A percentile compares a stretch with the other conserved stretches of the same genome.
phyloP scores from a whole-genome alignment of 2,888 invertebrate genomes.

The Lampropteryx suffumata region DNA sequence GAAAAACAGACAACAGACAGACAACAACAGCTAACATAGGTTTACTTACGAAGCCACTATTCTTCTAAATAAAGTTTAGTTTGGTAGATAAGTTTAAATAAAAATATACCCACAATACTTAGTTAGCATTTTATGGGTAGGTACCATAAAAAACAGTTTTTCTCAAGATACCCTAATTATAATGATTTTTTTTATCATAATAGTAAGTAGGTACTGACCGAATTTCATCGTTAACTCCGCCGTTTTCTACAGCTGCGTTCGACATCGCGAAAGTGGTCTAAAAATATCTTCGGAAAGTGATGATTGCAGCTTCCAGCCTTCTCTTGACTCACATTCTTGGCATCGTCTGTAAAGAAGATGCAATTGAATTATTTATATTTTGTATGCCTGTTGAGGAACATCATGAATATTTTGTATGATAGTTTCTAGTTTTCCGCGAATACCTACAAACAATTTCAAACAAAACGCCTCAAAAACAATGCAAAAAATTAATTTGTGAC shows the following conservation, averaged over 20 bases:
- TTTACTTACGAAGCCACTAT: no score
- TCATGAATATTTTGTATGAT: background rate
- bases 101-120: no score
- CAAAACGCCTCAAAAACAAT: slow-evolving; percentile 28
- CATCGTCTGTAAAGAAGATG: slow-evolving; percentile 51
- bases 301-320: slow-evolving; percentile 24
- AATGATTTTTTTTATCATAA: no score
- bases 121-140: no score
- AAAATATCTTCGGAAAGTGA: slow-evolving; percentile 25
- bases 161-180: no score
- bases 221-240: slow-evolving; percentile 61
- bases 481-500: slow-evolving; percentile 4
- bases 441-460: slow-evolving; percentile 25
- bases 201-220: slow-evolving; percentile 58
- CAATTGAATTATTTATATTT: slow-evolving; percentile 1
- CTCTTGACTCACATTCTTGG: slow-evolving; percentile 54
- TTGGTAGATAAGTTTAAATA: no score
- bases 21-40: no score
- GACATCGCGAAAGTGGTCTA: slow-evolving; percentile 53
- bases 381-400: background rate
- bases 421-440: slow-evolving; percentile 11
- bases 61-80: no score
- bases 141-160: no score
- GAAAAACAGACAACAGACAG: no score
- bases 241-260: slow-evolving; percentile 56